phyloP scores from a whole-genome alignment of 53 echinoderm and acorn worm genomes.

The Glandiceps talaboti region DNA sequence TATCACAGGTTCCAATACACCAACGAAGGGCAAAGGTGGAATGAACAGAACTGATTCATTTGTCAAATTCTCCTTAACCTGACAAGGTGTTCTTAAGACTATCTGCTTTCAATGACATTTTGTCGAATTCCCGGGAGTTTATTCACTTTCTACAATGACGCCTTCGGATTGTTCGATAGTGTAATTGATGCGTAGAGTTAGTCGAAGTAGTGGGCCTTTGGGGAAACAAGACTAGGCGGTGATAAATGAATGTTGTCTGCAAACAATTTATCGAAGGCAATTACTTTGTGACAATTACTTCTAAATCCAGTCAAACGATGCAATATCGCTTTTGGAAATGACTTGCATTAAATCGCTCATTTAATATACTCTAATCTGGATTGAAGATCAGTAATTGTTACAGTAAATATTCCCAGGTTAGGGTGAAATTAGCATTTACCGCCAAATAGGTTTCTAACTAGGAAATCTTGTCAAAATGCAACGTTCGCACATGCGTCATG shows the following conservation, averaged over 20 bases:
- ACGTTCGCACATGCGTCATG: too few species aligned
- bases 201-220: not conserved
- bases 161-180: not conserved
- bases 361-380: not conserved
- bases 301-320: not conserved
- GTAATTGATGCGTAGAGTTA: not conserved
- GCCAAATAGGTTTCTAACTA: not conserved
- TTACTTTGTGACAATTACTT: not conserved
- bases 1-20: too few species aligned
- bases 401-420: not conserved
- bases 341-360: not conserved
- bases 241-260: not conserved
- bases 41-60: not conserved
- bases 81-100: not conserved
- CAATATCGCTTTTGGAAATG: not conserved
- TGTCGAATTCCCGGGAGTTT: not conserved
- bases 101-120: not conserved
- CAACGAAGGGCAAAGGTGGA: not conserved
- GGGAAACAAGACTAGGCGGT: not conserved
- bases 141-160: not conserved
- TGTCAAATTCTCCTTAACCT: not conserved
- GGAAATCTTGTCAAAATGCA: too few species aligned
- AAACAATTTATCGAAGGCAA: not conserved
- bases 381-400: not conserved
- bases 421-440: not conserved